Conservation (phyloP, 2,113 vertebrate species). For the Lethenteron reissneri region DNA sequence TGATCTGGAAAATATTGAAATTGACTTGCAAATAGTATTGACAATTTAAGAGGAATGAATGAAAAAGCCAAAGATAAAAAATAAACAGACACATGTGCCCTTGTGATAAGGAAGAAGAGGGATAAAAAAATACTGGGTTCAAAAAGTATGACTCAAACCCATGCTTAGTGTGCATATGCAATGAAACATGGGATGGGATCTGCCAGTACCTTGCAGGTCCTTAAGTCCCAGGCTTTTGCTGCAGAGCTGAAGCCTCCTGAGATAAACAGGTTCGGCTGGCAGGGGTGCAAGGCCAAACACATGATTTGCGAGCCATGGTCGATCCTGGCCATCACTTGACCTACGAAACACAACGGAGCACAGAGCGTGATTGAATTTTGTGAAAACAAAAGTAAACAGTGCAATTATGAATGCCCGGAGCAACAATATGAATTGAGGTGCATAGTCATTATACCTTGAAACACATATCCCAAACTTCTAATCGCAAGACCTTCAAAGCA, state of each 20-base stretch:
- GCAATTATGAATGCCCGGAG: too few species aligned
- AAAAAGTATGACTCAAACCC: slow-evolving; percentile 6
- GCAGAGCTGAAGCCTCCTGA: slow-evolving; percentile 65
- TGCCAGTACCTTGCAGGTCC: slow-evolving; percentile 47
- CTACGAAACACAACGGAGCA: slow-evolving; percentile 21
- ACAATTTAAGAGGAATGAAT: slow-evolving; percentile 18
- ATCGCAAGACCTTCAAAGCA: too few species aligned
- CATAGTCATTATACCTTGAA: too few species aligned
- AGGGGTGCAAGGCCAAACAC: slow-evolving; percentile 37
- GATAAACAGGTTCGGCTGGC: slow-evolving; percentile 40
- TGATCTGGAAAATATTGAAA: too few species aligned
- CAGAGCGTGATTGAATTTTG: too few species aligned
- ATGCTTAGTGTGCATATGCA: slow-evolving; percentile 9
- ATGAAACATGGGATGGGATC: not conserved
- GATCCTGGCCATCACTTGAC: slow-evolving; percentile 33
- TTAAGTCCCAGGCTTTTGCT: slow-evolving; percentile 70
- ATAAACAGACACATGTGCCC: slow-evolving; percentile 10
- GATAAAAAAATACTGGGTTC: slow-evolving; percentile 8
- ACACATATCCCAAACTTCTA: too few species aligned
- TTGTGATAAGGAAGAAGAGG: not conserved
- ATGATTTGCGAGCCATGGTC: slow-evolving; percentile 52
- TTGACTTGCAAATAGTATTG: slow-evolving; percentile 9
- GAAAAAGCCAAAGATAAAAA: slow-evolving; percentile 16
- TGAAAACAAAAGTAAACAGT: too few species aligned
- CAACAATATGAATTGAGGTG: too few species aligned